Base-by-base conservation (phyloP, 1,140 invertebrate genomes). In the Hyles euphorbiae region DNA sequence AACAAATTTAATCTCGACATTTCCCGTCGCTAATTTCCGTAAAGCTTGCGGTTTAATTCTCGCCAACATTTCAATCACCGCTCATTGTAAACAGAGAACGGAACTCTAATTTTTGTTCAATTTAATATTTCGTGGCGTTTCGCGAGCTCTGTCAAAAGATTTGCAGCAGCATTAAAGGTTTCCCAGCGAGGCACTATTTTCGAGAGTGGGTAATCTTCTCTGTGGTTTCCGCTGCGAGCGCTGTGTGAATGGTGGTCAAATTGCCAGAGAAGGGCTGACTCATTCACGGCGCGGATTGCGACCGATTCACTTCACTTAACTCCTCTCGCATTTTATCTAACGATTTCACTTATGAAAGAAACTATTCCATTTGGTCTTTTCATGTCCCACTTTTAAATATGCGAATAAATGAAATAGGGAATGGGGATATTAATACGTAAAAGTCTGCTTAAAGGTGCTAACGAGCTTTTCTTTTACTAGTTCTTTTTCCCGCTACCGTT, bases 181-280 rank as follows among this genome's bases (percentile, higher is more conserved):
- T 64, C 63, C 68, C 63, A 67, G 58, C 58, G 11, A 40, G 53
- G 58, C 65, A 65, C 65, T 57, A 70, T 74, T 70, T 59, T 65
- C 36, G 40, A 53, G 60, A 68, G 66, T 65, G 66, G 68, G 69
- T 65, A 67, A 75, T 68, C 73, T 73, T 73, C 69, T 67, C 61
- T 72, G 70, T 74, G 73, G 79, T 71, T 79, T 76, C 70, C 75
- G 71, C 68, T 74, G 67, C 63, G 71, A 70, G 53, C 61, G 60
- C 53, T 49, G 46, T 62, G 51, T 81, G 78, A 84, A 84, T 82
- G 62, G 78, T 70, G 64, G 44, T 68, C 67, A 84, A 81, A 82
- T 84, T 82, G 76, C 69, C 61, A 74, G 56, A 69, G 68, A 79
- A 80, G 72, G 70, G 71, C 71, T 74, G 68, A 74, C 61, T 79